Evolutionary conservation across 2,113 vertebrate genomes (phyloP), one percentile per base, ranked within the genome.

Genomic region (Oreotrochilus melanogaster): DNA sequence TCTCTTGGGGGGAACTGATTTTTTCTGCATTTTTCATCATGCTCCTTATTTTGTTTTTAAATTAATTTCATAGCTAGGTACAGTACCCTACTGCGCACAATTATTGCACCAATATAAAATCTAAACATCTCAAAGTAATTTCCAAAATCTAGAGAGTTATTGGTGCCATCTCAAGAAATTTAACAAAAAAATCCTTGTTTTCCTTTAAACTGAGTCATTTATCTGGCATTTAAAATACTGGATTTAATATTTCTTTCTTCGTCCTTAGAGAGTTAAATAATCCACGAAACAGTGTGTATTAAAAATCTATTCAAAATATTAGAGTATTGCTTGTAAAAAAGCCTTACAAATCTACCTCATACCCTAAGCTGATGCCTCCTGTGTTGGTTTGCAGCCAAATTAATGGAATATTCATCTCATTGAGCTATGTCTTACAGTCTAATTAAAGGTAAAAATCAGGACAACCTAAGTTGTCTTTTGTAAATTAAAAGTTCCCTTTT

Each of bases 391-490:
- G 94, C 93, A 97, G 96, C 96, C 95, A 98, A 98, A 97, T 97
- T 96, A 97, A 96, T 95, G 95, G 74, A 96, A 91, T 92, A 95
- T 96, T 97, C 93, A 91, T 96, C 95, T 96, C 88, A 88, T 89
- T 80, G 91, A 97, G 92, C 83, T 93, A 54, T 94, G 94, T 96
- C 93, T 97, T 97, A 84, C 73, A 75, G 83, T 83, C 98, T 97
- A 98, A 98, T 98, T 98, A 98, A 97, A 98, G 93, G 97, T 96
- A 98, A 98, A 98, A 98, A 96, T 98, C 96, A 97, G 97, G 97
- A 97, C 94, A 96, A 94, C 89, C 90, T 87, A 91, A 94, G 89
- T 93, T 98, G 95, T 98, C 96, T 97, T 96, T 97, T 96, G 94
- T 97, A 98, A 98, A 98, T 97, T 98, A 96, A 96, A 98, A 97